A percentile compares a stretch with the other conserved stretches of the same genome.
These are phyloP conservation scores for Holocentrus rufus DNA, from an alignment of 2,797 vertebrate species.

Conservation along the genomic window DNA sequence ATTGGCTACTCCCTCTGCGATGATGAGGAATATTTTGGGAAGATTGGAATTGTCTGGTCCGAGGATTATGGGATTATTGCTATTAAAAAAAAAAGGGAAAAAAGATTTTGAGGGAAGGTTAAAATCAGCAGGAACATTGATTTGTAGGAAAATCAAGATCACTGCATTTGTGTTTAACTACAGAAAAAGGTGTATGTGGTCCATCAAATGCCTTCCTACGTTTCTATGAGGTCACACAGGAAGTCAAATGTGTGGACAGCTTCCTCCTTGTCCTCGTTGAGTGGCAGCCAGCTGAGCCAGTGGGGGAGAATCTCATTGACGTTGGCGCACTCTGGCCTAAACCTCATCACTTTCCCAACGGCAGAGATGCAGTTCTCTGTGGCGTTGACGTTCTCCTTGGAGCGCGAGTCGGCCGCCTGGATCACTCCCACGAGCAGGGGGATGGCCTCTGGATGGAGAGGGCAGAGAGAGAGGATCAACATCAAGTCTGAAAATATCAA, in stretches of 20 bases:
- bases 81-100: slow-evolving; percentile 53
- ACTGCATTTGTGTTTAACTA: too few species aligned
- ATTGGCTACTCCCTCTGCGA: slow-evolving; percentile 94
- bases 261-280: slow-evolving; percentile 99
- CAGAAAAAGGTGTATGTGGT: background rate
- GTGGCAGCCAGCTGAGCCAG: slow-evolving; percentile 97
- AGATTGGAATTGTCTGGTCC: slow-evolving; percentile 96
- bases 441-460: slow-evolving; percentile 86
- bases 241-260: slow-evolving; percentile 96
- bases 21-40: slow-evolving; percentile 96
- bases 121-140: background rate
- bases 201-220: slow-evolving; percentile 72
- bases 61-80: slow-evolving; percentile 96
- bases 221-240: slow-evolving; percentile 97
- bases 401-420: slow-evolving; percentile 91
- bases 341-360: slow-evolving; percentile 96
- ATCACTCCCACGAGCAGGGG: slow-evolving; percentile 94
- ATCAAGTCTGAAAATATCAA: too few species aligned
- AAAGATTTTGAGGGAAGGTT: background rate
- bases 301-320: slow-evolving; percentile 95
- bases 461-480: background rate
- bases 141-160: too few species aligned
- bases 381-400: slow-evolving; percentile 97
- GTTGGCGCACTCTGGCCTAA: slow-evolving; percentile 92
- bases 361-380: slow-evolving; percentile 99